phyloP scores from a whole-genome alignment of 1,140 invertebrate genomes.

The Agrypnia vestita region DNA sequence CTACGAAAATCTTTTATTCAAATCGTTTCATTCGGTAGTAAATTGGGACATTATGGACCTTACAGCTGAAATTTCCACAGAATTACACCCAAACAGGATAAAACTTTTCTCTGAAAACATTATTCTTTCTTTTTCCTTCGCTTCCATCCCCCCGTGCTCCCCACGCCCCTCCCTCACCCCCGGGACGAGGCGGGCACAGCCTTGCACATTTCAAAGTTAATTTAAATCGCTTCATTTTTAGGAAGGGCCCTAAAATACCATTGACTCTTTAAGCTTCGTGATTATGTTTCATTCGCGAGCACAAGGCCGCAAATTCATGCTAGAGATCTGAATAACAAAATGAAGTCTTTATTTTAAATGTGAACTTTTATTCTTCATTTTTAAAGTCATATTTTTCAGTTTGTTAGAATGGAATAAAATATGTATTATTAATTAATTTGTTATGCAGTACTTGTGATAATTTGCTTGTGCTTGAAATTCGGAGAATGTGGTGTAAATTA shows the following conservation, averaged over 20 bases:
- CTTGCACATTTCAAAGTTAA: slow-evolving; percentile 42
- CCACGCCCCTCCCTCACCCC: background rate
- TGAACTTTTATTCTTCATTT: too few species aligned
- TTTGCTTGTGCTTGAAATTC: too few species aligned
- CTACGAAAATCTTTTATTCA: slow-evolving; percentile 35
- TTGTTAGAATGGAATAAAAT: too few species aligned
- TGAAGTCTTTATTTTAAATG: too few species aligned
- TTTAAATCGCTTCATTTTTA: slow-evolving; percentile 39
- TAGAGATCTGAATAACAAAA: too few species aligned
- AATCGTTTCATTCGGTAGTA: slow-evolving; percentile 41
- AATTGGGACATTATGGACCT: slow-evolving; percentile 41
- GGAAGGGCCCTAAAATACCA: slow-evolving; percentile 5
- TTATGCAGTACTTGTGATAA: too few species aligned
- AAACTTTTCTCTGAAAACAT: slow-evolving; percentile 43
- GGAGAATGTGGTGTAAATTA: too few species aligned
- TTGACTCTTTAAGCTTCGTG: background rate
- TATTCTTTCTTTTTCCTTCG: slow-evolving; percentile 23
- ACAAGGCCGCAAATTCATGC: background rate
- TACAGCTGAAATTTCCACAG: slow-evolving; percentile 37
- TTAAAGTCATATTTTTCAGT: too few species aligned
- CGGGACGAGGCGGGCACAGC: background rate
- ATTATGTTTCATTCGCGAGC: background rate
- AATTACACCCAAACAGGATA: slow-evolving; percentile 44
- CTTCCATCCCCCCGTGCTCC: background rate
- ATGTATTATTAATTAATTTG: too few species aligned